Conservation (phyloP, 2,113 vertebrate species). For the Pholis gunnellus region DNA sequence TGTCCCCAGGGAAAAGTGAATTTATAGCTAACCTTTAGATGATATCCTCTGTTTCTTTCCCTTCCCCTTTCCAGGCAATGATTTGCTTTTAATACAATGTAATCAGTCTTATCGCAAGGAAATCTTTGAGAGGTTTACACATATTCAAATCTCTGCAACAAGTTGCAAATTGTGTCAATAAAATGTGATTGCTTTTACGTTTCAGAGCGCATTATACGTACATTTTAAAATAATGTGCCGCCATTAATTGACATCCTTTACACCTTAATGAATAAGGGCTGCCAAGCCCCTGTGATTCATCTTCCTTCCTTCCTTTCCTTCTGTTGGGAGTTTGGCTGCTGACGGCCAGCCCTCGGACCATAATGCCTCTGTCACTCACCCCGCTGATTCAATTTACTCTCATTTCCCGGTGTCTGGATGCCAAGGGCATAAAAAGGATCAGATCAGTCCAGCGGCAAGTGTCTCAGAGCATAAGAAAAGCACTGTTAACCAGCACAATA, state of each 20-base stretch:
- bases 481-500: conserved; percentile 20
- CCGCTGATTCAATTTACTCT: conserved; percentile 66
- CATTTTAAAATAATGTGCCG: background rate
- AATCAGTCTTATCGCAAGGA: background rate
- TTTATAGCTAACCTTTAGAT: conserved; percentile 78
- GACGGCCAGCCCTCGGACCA: conserved; percentile 31
- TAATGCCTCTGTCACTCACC: conserved; percentile 70
- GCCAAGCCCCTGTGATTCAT: conserved; percentile 21
- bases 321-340: conserved; percentile 21
- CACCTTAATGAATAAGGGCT: conserved; percentile 15
- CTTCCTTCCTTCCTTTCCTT: conserved; percentile 19
- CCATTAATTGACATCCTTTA: conserved; percentile 24
- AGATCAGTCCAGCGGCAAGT: conserved; percentile 38
- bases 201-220: background rate
- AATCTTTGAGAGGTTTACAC: background rate
- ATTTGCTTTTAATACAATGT: conserved; percentile 1
- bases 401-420: conserved; percentile 60
- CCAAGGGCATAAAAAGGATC: conserved; percentile 55
- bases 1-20: conserved; percentile 60
- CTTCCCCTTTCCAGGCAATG: conserved; percentile 27
- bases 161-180: no score
- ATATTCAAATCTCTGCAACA: background rate
- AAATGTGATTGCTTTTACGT: background rate
- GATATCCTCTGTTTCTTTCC: conserved; percentile 27
- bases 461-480: conserved; percentile 43